A percentile compares a stretch with the other conserved stretches of the same genome.
phyloP scores from a whole-genome alignment of 2,888 invertebrate species.

The Nesidiocoris tenuis region DNA sequence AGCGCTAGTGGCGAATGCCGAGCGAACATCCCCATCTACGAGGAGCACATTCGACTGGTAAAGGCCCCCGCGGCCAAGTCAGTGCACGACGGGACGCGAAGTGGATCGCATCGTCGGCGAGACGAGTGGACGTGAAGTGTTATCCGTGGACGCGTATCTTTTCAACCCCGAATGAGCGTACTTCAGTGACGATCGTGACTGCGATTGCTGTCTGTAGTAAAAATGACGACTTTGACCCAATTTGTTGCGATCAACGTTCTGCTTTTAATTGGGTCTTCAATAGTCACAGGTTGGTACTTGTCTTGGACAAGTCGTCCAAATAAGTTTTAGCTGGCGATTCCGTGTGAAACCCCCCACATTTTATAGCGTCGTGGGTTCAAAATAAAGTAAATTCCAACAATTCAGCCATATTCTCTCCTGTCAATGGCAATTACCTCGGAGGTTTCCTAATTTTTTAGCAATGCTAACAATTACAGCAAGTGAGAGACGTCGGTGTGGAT shows the following conservation, averaged over 20 bases:
- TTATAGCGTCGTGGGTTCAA: too few relatives aligned
- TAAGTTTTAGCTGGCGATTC: too few relatives aligned
- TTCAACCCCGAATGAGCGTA: neutral
- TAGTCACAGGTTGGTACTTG: slow-evolving; percentile 20
- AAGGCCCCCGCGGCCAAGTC: neutral
- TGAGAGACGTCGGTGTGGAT: too few relatives aligned
- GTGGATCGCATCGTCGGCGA: neutral
- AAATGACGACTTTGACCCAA: neutral
- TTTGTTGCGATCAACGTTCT: slow-evolving; percentile 9
- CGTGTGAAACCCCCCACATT: too few relatives aligned
- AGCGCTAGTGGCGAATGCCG: neutral
- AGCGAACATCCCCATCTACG: neutral
- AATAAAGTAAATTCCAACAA: too few relatives aligned
- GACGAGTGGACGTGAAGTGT: slow-evolving; percentile 1
- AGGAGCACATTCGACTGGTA: neutral
- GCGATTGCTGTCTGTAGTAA: neutral
- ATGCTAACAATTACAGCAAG: too few relatives aligned
- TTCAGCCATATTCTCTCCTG: too few relatives aligned
- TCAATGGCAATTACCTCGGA: too few relatives aligned
- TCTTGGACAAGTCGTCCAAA: too few relatives aligned
- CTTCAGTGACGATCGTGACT: slow-evolving; percentile 22
- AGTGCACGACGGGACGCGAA: slow-evolving; percentile 12
- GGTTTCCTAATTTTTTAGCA: too few relatives aligned
- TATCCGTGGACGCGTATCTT: neutral
- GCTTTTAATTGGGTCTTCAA: neutral